Evolutionary conservation across 1,140 invertebrate genomes (phyloP).

Genomic region (Oedothorax gibbosus): DNA sequence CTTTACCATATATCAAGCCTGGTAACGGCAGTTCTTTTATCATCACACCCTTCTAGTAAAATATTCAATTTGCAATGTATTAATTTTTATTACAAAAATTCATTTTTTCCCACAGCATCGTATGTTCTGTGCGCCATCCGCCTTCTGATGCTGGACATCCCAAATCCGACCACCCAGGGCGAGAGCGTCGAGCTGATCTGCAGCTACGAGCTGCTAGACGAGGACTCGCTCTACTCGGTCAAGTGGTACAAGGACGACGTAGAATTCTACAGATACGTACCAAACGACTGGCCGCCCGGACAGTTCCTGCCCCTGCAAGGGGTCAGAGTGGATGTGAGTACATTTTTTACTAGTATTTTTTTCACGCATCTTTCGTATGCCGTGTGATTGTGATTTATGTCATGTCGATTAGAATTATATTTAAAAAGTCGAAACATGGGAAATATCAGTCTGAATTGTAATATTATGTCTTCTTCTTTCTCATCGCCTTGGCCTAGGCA

Average conservation of each 20-base stretch:
- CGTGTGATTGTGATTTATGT: too few species aligned
- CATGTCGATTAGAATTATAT: too few species aligned
- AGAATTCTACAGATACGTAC: constrained; percentile 83
- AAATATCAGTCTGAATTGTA: too few species aligned
- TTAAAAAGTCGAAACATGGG: too few species aligned
- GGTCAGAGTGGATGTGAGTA: constrained; percentile 84
- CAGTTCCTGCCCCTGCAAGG: constrained; percentile 81
- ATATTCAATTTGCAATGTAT: neutral
- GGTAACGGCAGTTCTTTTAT: too few species aligned
- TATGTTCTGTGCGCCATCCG: constrained; percentile 35
- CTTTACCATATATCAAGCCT: too few species aligned
- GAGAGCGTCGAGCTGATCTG: constrained; percentile 78
- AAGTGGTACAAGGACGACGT: constrained; percentile 84
- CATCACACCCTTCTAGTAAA: neutral
- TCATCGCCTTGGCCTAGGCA: too few species aligned
- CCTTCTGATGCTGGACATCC: constrained; percentile 73
- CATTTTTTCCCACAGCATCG: constrained; percentile 72
- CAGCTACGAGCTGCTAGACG: constrained; percentile 79
- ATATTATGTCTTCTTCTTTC: too few species aligned
- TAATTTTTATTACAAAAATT: neutral
- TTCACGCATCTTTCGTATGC: too few species aligned
- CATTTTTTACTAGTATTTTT: too few species aligned
- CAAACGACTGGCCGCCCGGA: constrained; percentile 77
- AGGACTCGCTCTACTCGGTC: constrained; percentile 79
- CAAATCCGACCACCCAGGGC: constrained; percentile 77